Conservation (phyloP, 2,113 vertebrate species). For the Oryctolagus cuniculus region mOryCun1.1 NC_091434.1:6863501-6864000, state of each 20-base stretch:
- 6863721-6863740: no score
- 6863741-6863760: background rate
- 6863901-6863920: constrained; percentile 1
- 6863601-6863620: no score
- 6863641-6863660: background rate
- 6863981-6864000: background rate
- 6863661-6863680: background rate
- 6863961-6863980: background rate
- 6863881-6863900: background rate
- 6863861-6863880: background rate
- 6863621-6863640: background rate
- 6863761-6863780: background rate
- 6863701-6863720: no score
- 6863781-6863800: background rate
- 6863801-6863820: background rate
- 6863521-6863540: no score
- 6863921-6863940: background rate
- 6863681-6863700: background rate
- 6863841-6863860: background rate
- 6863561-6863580: no score
- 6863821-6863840: background rate
- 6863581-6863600: no score
- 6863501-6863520: no score
- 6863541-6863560: no score
- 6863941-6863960: no score